A percentile compares a stretch with the other conserved stretches of the same genome.
phyloP scores from a whole-genome alignment of 2,113 vertebrate genomes.

The Peucedramus taeniatus region DNA sequence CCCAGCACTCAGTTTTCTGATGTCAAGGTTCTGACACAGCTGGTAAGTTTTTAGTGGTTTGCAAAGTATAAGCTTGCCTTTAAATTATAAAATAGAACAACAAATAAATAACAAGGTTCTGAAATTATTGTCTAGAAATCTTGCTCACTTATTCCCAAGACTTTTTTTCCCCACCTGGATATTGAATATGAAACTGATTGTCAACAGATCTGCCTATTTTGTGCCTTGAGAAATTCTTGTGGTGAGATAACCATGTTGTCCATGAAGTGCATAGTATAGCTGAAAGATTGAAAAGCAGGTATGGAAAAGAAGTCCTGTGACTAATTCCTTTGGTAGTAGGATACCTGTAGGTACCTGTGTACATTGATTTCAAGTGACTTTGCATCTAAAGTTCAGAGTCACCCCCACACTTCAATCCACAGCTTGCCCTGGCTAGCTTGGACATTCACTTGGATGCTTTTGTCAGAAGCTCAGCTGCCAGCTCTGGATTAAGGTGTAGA shows the following conservation, averaged over 20 bases:
- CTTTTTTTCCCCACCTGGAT: rapidly evolving
- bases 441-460: neutral
- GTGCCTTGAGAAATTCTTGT: neutral
- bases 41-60: conserved; percentile 73
- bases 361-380: neutral
- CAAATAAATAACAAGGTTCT: neutral
- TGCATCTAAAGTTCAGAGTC: neutral
- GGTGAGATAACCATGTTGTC: neutral
- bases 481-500: neutral
- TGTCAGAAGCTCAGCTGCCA: neutral
- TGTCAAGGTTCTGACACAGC: conserved; percentile 77
- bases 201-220: neutral
- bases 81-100: neutral
- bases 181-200: neutral
- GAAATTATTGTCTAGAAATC: neutral
- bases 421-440: neutral
- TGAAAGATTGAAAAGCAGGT: neutral
- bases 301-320: neutral
- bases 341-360: neutral
- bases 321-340: neutral
- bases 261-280: neutral
- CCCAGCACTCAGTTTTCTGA: conserved; percentile 60
- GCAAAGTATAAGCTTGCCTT: neutral
- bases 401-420: neutral
- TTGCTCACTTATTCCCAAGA: neutral